phyloP scores from a whole-genome alignment of 2,113 vertebrate genomes.

The Epinephelus moara region DNA sequence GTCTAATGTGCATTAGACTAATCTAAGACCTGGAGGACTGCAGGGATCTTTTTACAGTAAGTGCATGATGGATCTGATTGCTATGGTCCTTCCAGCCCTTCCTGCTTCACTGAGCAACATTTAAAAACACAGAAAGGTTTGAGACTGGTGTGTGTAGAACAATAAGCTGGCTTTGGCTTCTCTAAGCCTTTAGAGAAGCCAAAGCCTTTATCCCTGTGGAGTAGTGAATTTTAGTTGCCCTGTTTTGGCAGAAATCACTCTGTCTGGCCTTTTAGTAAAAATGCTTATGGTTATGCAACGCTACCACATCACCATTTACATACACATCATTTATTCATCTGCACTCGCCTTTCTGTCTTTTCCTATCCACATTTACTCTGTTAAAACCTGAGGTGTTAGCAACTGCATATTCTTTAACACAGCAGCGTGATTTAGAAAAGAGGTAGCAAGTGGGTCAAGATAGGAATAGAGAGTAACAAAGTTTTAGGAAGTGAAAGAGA shows the following conservation, averaged over 20 bases:
- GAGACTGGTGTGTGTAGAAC: not conserved
- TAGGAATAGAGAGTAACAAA: fast-evolving
- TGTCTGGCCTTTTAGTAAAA: not conserved
- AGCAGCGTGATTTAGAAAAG: not conserved
- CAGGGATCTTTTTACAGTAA: no score
- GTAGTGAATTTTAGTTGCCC: not conserved
- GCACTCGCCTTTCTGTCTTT: not conserved
- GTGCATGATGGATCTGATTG: no score
- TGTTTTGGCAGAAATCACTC: not conserved
- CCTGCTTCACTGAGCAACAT: not conserved
- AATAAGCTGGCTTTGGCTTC: no score
- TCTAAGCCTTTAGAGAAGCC: no score
- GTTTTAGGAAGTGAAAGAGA: not conserved
- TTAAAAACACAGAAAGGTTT: not conserved
- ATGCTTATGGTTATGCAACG: not conserved
- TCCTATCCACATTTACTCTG: no score
- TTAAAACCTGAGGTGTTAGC: not conserved
- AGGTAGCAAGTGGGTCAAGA: not conserved
- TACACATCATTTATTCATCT: not conserved
- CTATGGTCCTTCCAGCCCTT: not conserved
- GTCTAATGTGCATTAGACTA: no score
- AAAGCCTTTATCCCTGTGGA: not conserved
- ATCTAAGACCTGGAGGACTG: no score
- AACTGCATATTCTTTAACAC: not conserved
- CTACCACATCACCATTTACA: not conserved